phyloP scores from a whole-genome alignment of 2,113 vertebrate genomes.

The Saccopteryx leptura region DNA sequence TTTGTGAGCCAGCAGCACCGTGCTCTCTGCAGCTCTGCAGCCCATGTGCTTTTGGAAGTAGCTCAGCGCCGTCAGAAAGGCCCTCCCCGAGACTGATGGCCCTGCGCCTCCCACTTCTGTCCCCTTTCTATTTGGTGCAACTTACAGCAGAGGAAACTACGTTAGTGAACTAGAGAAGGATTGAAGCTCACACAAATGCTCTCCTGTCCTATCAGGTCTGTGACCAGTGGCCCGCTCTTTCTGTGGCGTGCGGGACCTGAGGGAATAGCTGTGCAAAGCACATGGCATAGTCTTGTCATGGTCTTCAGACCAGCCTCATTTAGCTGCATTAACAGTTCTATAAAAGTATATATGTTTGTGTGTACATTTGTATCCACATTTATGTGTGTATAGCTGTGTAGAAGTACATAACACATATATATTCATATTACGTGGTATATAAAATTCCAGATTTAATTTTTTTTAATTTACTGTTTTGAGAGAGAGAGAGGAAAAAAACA shows the following conservation, averaged over 20 bases:
- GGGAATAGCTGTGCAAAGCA: constrained; percentile 77
- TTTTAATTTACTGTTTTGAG: no score
- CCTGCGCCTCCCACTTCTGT: constrained; percentile 75
- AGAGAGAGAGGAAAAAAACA: no score
- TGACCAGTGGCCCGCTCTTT: constrained; percentile 78
- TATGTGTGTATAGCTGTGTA: background rate
- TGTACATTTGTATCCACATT: background rate
- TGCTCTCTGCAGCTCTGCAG: constrained; percentile 43
- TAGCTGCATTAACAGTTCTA: background rate
- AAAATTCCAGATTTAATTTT: background rate
- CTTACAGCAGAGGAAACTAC: constrained; percentile 76
- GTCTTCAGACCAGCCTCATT: constrained; percentile 69
- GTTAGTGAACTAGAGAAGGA: constrained; percentile 86
- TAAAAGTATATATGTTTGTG: background rate
- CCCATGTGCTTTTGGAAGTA: constrained; percentile 60
- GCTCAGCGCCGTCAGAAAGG: constrained; percentile 81
- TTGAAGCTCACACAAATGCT: constrained; percentile 71
- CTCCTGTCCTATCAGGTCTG: constrained; percentile 69
- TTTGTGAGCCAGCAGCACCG: constrained; percentile 69
- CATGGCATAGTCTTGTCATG: constrained; percentile 58
- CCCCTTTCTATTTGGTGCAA: constrained; percentile 80
- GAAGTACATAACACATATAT: background rate
- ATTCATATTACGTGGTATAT: background rate
- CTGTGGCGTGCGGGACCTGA: constrained; percentile 70
- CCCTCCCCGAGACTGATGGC: constrained; percentile 74